phyloP scores from a whole-genome alignment of 2,888 invertebrate species.

The Lordiphosa fenestrarum region DNA sequence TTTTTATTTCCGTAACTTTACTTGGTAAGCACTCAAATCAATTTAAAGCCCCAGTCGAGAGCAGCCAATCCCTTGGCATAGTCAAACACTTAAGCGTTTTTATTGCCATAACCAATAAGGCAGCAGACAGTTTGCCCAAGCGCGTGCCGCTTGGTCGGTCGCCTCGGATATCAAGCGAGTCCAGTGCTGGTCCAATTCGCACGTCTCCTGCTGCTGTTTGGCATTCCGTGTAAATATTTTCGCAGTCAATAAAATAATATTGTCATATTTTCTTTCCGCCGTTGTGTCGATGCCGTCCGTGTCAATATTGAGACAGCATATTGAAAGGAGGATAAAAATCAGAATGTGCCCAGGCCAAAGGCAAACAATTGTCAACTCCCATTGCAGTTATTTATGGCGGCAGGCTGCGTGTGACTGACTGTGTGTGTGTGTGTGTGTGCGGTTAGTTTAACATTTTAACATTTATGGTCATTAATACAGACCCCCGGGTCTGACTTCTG shows the following conservation, averaged over 20 bases:
- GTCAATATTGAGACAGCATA: conserved; percentile 64
- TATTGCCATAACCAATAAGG: conserved; percentile 56
- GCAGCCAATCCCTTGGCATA: conserved; percentile 26
- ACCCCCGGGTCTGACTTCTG: conserved; percentile 19
- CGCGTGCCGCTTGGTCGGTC: conserved; percentile 50
- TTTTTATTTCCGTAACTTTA: background rate
- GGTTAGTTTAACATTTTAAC: conserved; percentile 49
- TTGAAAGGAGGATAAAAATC: conserved; percentile 69
- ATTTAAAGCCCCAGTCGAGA: conserved; percentile 26
- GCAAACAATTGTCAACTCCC: conserved; percentile 40
- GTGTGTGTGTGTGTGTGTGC: conserved; percentile 35
- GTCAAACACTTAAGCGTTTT: conserved; percentile 44
- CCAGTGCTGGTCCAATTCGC: conserved; percentile 16
- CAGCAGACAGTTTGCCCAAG: conserved; percentile 27
- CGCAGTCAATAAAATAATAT: conserved; percentile 75
- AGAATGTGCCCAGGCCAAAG: conserved; percentile 48
- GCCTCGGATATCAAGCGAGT: conserved; percentile 28
- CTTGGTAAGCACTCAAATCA: conserved; percentile 16
- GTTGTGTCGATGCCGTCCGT: conserved; percentile 37
- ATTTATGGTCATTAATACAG: conserved; percentile 39
- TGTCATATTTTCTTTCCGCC: conserved; percentile 65
- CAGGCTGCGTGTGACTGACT: background rate
- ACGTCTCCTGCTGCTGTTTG: conserved; percentile 31
- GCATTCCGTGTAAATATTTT: conserved; percentile 75
- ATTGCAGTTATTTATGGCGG: conserved; percentile 14